Evolutionary conservation across 2,888 invertebrate species (phyloP), one percentile per base, ranked within the genome.

Genomic region (Rhodophaea formosa): DNA sequence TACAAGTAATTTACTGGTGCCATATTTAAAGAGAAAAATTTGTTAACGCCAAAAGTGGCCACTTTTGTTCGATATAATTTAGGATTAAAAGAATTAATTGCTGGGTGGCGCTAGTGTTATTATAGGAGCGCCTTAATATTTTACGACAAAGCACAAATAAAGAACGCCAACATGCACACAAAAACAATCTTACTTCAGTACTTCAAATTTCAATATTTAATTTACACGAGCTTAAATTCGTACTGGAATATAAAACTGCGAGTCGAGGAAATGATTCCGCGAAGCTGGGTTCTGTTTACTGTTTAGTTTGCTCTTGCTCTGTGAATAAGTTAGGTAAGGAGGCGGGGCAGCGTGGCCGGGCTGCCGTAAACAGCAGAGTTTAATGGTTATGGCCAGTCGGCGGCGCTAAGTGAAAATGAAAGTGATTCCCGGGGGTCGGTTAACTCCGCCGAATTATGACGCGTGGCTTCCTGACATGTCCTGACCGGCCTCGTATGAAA

Each of bases 381-480:
- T 86, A 86, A 88, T 82, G 83, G 79, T 83, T 82, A 85, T 83
- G 77, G 74, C 79, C 77, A 77, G 82, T 84, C 79, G 74, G 79
- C 77, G 76, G 79, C 72, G 75, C 77, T 85, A 82, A 85, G 86
- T 86, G 87, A 86, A 86, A 87, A 84, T 83, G 81, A 85, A 86
- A 86, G 82, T 82, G 79, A 83, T 82, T 84, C 81, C 73, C 79
- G 65, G 60, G 81, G 77, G 82, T 62, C 77, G 72, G 78, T 80
- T 83, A 80, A 77, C 80, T 80, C 68, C 67, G 62, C 71, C 67
- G 74, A 78, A 82, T 82, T 81, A 82, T 79, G 79, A 79, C 73
- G 73, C 72, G 78, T 23, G 74, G 77, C 75, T 68, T 63, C 65
- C 73, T 71, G 70, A 71, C 74, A 75, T 77, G 71, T 72, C 72